Percentiles rank a stretch among this genome's conserved stretches.
Evolutionary conservation across 2,113 vertebrate genomes (phyloP).

Genomic region (Amphiprion ocellaris): DNA sequence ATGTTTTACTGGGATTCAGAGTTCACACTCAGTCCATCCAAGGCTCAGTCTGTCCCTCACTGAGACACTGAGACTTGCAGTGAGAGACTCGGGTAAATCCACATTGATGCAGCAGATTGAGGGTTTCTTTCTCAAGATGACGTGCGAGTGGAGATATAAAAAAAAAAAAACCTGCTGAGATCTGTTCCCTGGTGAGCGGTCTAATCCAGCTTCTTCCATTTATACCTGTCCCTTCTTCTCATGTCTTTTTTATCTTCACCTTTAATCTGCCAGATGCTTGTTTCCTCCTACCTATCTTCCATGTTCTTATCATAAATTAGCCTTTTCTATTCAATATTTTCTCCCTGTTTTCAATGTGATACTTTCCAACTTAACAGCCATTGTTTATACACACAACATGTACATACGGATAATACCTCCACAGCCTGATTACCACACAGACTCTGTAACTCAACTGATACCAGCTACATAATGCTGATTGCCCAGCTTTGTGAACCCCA

Average conservation of each 20-base stretch:
- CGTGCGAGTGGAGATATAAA: constrained; percentile 27
- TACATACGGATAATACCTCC: constrained; percentile 16
- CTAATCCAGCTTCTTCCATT: constrained; percentile 6
- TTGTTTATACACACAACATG: constrained; percentile 34
- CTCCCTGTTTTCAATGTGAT: not conserved
- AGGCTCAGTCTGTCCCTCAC: constrained; percentile 1
- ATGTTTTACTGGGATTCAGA: not conserved
- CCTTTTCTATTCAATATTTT: not conserved
- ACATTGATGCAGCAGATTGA: constrained; percentile 20
- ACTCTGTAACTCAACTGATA: constrained; percentile 38
- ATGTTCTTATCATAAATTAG: not conserved
- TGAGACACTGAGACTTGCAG: constrained; percentile 9
- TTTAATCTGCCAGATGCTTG: accelerated
- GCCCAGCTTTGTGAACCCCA: constrained; percentile 59
- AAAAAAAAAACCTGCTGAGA: constrained; percentile 7
- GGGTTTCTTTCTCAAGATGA: constrained; percentile 9
- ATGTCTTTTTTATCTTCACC: constrained; percentile 14
- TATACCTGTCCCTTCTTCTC: not conserved
- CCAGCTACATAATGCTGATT: constrained; percentile 58
- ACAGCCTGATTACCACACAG: constrained; percentile 45
- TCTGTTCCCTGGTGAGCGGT: constrained; percentile 26
- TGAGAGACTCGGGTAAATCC: constrained; percentile 16
- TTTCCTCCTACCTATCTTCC: not conserved
- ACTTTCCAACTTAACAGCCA: constrained; percentile 1
- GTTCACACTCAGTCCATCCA: not conserved